Evolutionary conservation across 2,113 vertebrate species (phyloP), one percentile per base, ranked within the genome.

Genomic region (Daphoenositta chrysoptera): DNA sequence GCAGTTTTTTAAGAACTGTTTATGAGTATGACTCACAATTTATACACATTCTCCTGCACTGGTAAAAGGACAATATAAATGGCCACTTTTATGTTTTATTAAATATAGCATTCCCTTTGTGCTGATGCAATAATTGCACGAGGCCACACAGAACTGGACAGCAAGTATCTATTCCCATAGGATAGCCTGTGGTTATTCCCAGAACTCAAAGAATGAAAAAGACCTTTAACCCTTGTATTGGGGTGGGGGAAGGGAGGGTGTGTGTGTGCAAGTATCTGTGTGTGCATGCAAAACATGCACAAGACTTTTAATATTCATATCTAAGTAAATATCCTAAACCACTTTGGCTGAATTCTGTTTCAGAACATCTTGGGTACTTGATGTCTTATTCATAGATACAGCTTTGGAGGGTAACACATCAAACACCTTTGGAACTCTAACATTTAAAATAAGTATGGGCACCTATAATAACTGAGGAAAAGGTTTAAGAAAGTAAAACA

Each of bases 181-280:
- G 10, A 45, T 8, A 69, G 30, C 0, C 0, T 12, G 14, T 13
- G 30, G 1, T 28, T 86, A 48, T 54, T 37, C 51, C 28, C 31
- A 81, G 33, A 87, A 73, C 11, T 42, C 30, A 61, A 77, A 71
- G 44, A 57, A 68, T 5, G 21, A 70, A 79, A 45, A 86, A 42
- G 10, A 48, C 10, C 10, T 71, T 76, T 72, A 83, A 26, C 4
- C 16, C 48, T 83, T 16, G 16, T 39, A 48, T 8, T 68, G 37
- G 7, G 16, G 11, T n/a, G 3, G 27, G 22, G 6, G 11, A 77
- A 77, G 7, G 21, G 11, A 23, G 24, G 17, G 6, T 8, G 28
- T 10, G 14, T 4, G 3, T 4, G 11, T 3, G 1, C 10, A 69
- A 26, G 27, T 35, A 26, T 18, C 37, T 45, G 8, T 15, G 7